Base-by-base conservation (phyloP, 2,888 invertebrate genomes). In the Microplitis manilae region DNA sequence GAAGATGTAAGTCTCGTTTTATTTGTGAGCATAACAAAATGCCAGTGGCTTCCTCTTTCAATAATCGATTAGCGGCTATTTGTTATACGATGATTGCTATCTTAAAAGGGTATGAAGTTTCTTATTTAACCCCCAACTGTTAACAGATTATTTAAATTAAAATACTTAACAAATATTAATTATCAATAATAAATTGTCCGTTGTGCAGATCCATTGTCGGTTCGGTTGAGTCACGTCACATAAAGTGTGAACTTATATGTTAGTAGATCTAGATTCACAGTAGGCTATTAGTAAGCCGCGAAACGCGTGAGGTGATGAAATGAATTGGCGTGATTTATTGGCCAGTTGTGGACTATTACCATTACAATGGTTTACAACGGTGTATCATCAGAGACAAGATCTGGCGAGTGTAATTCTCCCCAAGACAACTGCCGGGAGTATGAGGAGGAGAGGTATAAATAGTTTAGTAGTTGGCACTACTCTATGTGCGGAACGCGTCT, bases 311-410 rank as follows among this genome's bases (percentile, higher is more conserved):
- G 65, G 68, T 72, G n/a, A 68, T 50, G 65, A 38, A 67, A 70
- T 75, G 78, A 67, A 70, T 73, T 76, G 67, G 40, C 77, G 78
- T 82, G 84, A 84, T 83, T 80, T 83, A 83, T 83, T 78, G 81
- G 79, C 67, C 40, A 71, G 75, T 67, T 78, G 67, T 80, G 78
- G 76, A 72, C 79, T 82, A 88, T 88, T 88, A 88, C 86, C 88
- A 88, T 88, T 85, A 88, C 87, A 88, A 88, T 87, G 86, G 83
- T 85, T 86, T 83, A 87, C 86, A 87, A 85, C 83, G 81, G 81
- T 83, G 80, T 86, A 88, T 88, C 50, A 75, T 67, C 85, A 81
- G 79, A 75, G 50, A 50, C 76, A 76, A 83, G 15, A 87, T 88
- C 86, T 77, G 80, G 30, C 77, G 68, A 74, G 77, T 73, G 68